Evolutionary conservation across 2,797 vertebrate genomes (phyloP), one percentile per base, ranked within the genome.

Genomic region (Myripristis jacobus): DNA sequence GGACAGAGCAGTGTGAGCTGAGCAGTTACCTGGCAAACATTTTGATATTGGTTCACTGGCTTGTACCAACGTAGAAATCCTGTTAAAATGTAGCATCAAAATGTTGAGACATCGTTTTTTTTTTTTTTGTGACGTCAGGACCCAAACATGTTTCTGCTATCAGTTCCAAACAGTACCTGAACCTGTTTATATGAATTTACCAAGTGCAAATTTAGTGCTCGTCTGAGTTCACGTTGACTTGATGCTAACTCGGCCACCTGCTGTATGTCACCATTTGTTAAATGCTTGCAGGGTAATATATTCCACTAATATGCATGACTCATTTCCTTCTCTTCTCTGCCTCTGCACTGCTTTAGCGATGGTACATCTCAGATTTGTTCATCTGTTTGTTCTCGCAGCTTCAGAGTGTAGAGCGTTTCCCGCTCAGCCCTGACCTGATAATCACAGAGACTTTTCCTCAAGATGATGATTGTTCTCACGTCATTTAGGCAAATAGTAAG

Each of bases 301-400:
- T 47, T 63, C 2, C 13, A 55, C 52, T 51, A 51, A 52, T 50
- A 31, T 81, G 75, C 51, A 75, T 67, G 72, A 27, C 13, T 63
- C 6, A n/a, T 53, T 70, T 38, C 29, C 55, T 72, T 29, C 38
- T 13, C 36, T 43, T 16, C 31, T 36, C 22, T 46, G 21, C 22
- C 27, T 66, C 43, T 56, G 44, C 34, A 44, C 15, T 29, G 46
- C 44, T 71, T 62, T 16, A 19, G 1, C 25, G 1, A 56, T 11
- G 47, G n/a, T 16, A 18, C 25, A 16, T 29, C 10, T 43, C 2
- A 8, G 18, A 25, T 31, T 10, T 63, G 6, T 19, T 34, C 16
- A 24, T 18, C 53, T 55, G 29, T 31, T 13, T 9, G 6, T 34
- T n/a, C 3, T 13, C 21, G 24, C 11, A 51, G 13, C 22, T 4